Percentiles rank a stretch among this genome's conserved stretches.
Conservation (phyloP, 2,888 invertebrate species). For the Cerastis rubricosa region DNA sequence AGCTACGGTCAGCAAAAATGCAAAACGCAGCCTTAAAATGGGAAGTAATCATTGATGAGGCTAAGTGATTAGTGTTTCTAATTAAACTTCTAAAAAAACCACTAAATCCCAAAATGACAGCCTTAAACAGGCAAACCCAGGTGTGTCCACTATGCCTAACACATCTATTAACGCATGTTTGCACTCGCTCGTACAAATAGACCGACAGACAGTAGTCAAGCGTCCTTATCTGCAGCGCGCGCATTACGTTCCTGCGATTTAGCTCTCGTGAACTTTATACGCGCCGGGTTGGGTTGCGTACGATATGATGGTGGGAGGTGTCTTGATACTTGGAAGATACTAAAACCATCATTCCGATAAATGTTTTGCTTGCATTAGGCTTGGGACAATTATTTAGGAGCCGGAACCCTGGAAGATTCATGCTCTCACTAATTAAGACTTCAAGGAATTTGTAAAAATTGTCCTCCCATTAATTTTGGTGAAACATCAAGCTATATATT, state of each 20-base stretch:
- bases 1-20: not conserved
- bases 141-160: not conserved
- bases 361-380: not conserved
- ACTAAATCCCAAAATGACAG: not conserved
- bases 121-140: not conserved
- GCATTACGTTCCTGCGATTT: slow-evolving; percentile 60
- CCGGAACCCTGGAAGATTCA: not conserved
- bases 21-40: not conserved
- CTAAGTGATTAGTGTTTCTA: not conserved
- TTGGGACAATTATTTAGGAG: not conserved
- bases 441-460: not conserved
- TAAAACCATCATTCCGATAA: not conserved
- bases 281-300: slow-evolving; percentile 50
- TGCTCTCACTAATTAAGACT: no score
- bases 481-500: no score
- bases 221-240: slow-evolving; percentile 66
- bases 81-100: not conserved
- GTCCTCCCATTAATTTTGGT: not conserved
- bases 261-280: slow-evolving; percentile 64
- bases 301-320: not conserved
- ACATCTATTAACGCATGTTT: slow-evolving; percentile 58
- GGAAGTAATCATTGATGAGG: not conserved
- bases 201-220: slow-evolving; percentile 65
- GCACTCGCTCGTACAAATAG: slow-evolving; percentile 49
- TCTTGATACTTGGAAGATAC: slow-evolving; percentile 53